A percentile compares a stretch with the other conserved stretches of the same genome.
Evolutionary conservation across 2,888 invertebrate species (phyloP).

Genomic region (Sinotaia quadrata): DNA sequence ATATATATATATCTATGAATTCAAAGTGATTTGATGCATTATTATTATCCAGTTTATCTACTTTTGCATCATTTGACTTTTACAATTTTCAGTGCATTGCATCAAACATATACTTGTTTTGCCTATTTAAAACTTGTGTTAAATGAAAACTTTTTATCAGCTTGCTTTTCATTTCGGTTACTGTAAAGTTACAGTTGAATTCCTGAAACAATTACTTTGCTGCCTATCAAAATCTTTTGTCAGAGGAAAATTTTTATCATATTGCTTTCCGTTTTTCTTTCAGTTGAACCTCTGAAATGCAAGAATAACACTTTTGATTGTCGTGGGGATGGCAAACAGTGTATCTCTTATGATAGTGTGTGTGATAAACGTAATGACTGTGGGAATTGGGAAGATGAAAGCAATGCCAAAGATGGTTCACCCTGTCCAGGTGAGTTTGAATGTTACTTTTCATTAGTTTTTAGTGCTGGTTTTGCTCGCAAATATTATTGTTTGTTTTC

Average conservation of each 20-base stretch:
- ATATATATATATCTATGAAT: not conserved
- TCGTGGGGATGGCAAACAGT: slow-evolving; percentile 84
- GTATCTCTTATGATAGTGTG: slow-evolving; percentile 84
- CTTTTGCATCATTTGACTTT: no score
- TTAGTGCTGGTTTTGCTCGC: no score
- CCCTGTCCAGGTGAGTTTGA: slow-evolving; percentile 47
- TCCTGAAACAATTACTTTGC: no score
- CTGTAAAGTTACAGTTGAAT: no score
- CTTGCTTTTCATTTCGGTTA: no score
- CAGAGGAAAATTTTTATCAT: no score
- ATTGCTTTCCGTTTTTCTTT: not conserved
- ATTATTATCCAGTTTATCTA: slow-evolving; percentile 8
- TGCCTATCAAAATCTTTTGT: no score
- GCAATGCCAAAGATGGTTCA: not conserved
- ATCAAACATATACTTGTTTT: no score
- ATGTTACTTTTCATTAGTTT: not conserved
- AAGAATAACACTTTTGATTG: slow-evolving; percentile 51
- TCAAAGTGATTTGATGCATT: not conserved
- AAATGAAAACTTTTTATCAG: no score
- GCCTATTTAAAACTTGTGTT: no score
- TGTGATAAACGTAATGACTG: slow-evolving; percentile 91
- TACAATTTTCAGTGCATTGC: no score
- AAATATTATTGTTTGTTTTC: no score
- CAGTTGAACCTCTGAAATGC: slow-evolving; percentile 33
- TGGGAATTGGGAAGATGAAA: slow-evolving; percentile 89